Evolutionary conservation across 2,888 invertebrate genomes (phyloP).

Genomic region (Chalcis sispes): DNA sequence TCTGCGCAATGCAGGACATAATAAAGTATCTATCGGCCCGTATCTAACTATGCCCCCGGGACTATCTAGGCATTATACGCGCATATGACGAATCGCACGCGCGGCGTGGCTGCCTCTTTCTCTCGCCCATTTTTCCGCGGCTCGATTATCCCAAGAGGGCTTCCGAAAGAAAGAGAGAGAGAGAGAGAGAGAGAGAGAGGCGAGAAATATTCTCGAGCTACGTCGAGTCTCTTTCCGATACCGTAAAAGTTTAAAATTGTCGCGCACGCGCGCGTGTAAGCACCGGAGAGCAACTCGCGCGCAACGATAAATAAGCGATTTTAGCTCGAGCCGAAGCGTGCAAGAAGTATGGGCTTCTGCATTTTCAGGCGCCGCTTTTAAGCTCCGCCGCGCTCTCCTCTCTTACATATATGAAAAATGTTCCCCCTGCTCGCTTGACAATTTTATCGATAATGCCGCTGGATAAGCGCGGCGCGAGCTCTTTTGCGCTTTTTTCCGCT

Average conservation of each 20-base stretch:
- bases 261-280: too few relatives aligned
- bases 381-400: slow-evolving; percentile 29
- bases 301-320: slow-evolving; percentile 54
- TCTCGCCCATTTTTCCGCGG: background rate
- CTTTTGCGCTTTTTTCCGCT: slow-evolving; percentile 1
- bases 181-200: slow-evolving; percentile 6
- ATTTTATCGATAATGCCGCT: slow-evolving; percentile 44
- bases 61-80: slow-evolving; percentile 46
- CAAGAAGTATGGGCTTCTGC: slow-evolving; percentile 42
- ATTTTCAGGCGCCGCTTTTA: slow-evolving; percentile 21
- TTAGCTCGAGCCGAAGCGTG: slow-evolving; percentile 31
- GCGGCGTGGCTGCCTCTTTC: slow-evolving; percentile 43
- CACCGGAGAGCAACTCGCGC: slow-evolving; percentile 9
- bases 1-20: slow-evolving; percentile 37
- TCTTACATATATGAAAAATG: background rate
- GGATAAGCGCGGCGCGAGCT: slow-evolving; percentile 23
- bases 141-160: slow-evolving; percentile 9
- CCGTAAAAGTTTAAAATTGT: slow-evolving; percentile 30
- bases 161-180: slow-evolving; percentile 9
- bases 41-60: slow-evolving; percentile 43
- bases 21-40: slow-evolving; percentile 49
- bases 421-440: background rate
- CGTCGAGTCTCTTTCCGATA: too few relatives aligned
- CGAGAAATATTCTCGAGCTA: too few relatives aligned
- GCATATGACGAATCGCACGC: slow-evolving; percentile 47